phyloP scores from a whole-genome alignment of 30 jellyfish, hydroid and myxozoan species.

The Hydractinia symbiolongicarpus region DNA sequence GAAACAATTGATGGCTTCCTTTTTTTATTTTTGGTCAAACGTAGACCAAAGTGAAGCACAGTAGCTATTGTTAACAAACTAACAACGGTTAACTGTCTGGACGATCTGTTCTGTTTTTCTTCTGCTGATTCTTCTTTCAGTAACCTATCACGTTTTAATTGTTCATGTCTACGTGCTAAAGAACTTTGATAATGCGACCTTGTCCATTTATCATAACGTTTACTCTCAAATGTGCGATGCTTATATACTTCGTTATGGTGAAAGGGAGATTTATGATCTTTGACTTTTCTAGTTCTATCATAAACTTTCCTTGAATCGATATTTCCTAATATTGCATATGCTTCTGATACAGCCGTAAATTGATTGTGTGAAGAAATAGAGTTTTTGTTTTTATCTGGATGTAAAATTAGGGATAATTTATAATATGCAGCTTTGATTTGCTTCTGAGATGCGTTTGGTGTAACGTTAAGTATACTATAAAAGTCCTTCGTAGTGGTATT shows the following conservation, averaged over 20 bases:
- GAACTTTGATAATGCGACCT: neutral
- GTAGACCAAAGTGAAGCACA: neutral
- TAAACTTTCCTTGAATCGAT: neutral
- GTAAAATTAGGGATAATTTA: neutral
- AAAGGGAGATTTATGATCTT: neutral
- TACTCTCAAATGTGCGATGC: neutral
- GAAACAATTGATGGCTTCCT: too few species aligned
- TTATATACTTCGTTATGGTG: neutral
- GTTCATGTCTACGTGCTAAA: neutral
- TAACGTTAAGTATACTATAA: neutral
- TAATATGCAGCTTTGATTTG: constrained; percentile 20
- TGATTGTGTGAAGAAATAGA: neutral
- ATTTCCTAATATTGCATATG: constrained; percentile 15
- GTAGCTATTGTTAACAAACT: neutral
- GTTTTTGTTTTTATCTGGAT: constrained; percentile 18
- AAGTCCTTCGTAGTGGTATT: constrained; percentile 3
- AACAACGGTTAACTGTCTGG: neutral
- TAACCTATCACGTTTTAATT: constrained; percentile 1
- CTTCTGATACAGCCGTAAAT: constrained; percentile 12
- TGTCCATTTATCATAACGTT: neutral
- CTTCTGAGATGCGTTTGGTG: constrained; percentile 6
- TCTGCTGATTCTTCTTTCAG: constrained; percentile 3
- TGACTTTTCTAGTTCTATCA: constrained; percentile 13
- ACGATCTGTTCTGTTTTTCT: neutral
- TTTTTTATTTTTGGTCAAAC: too few species aligned